A percentile compares a stretch with the other conserved stretches of the same genome.
phyloP scores from a whole-genome alignment of 2,797 vertebrate species.

The Hyperoplus immaculatus region DNA sequence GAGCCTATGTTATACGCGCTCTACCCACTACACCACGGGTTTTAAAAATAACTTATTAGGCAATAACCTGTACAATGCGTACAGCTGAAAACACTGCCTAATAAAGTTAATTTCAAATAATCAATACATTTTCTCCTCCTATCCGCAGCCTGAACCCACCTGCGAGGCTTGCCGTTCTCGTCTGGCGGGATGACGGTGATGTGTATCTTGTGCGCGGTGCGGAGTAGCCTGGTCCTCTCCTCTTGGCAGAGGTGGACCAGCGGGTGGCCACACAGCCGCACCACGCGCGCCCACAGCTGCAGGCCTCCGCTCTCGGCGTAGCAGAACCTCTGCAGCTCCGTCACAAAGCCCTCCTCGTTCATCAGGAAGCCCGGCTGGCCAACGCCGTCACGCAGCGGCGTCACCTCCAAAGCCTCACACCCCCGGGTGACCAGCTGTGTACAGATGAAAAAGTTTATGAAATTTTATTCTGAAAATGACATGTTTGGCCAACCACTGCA shows the following conservation, averaged over 20 bases:
- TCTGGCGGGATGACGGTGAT: conserved; percentile 94
- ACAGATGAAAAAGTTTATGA: not conserved
- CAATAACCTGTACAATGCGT: too few relatives aligned
- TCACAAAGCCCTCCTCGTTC: conserved; percentile 92
- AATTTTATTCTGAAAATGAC: not conserved
- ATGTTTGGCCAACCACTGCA: not conserved
- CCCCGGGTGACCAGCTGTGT: conserved; percentile 93
- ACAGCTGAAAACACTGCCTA: too few relatives aligned
- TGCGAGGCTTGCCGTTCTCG: conserved; percentile 92
- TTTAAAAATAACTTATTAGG: too few relatives aligned
- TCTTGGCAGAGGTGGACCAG: conserved; percentile 86
- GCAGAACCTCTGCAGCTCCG: conserved; percentile 91
- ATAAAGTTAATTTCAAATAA: too few relatives aligned
- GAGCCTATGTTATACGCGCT: too few relatives aligned
- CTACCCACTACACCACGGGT: too few relatives aligned
- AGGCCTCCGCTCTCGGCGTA: conserved; percentile 92
- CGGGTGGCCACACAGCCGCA: conserved; percentile 89
- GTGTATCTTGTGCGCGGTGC: conserved; percentile 91
- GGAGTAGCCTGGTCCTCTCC: conserved; percentile 86
- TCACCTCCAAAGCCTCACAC: conserved; percentile 92
- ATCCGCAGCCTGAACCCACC: conserved; percentile 76
- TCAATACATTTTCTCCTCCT: too few relatives aligned
- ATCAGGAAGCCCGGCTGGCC: conserved; percentile 92
- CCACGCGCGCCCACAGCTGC: conserved; percentile 90
- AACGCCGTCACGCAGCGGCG: conserved; percentile 89